phyloP scores from a whole-genome alignment of 2,888 invertebrate species.

The Chalcis sispes region DNA sequence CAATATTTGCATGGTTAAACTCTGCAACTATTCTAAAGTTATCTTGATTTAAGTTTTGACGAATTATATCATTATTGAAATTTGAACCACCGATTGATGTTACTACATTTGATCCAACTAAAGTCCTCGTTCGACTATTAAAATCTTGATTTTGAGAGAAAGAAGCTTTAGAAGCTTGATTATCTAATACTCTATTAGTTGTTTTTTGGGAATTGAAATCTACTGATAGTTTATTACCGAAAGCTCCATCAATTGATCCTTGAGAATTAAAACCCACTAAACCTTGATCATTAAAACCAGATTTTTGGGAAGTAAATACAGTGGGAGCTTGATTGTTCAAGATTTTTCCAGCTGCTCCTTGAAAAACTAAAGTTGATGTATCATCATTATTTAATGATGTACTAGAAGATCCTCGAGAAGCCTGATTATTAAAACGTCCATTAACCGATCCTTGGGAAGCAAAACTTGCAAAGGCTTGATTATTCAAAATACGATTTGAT shows the following conservation, averaged over 20 bases:
- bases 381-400: no score
- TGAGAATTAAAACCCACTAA: background rate
- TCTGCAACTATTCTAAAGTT: conserved; percentile 31
- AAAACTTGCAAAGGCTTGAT: conserved; percentile 15
- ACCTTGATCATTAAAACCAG: conserved; percentile 1
- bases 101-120: conserved; percentile 53
- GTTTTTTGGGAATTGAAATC: background rate
- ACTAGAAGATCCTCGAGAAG: background rate
- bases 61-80: conserved; percentile 14
- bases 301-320: background rate
- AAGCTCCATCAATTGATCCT: background rate
- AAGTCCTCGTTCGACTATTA: conserved; percentile 43
- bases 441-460: background rate
- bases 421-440: conserved; percentile 33
- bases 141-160: conserved; percentile 46
- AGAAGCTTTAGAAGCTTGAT: conserved; percentile 27
- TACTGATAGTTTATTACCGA: background rate
- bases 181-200: conserved; percentile 13
- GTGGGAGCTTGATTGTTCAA: conserved; percentile 35
- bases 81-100: conserved; percentile 43
- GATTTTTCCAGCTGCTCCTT: conserved; percentile 4
- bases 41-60: conserved; percentile 26
- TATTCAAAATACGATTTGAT: conserved; percentile 12
- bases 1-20: conserved; percentile 10
- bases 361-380: no score